Percentiles rank a stretch among this genome's conserved stretches.
Evolutionary conservation across 2,797 vertebrate species (phyloP).

Genomic region (Acridotheres tristis): DNA sequence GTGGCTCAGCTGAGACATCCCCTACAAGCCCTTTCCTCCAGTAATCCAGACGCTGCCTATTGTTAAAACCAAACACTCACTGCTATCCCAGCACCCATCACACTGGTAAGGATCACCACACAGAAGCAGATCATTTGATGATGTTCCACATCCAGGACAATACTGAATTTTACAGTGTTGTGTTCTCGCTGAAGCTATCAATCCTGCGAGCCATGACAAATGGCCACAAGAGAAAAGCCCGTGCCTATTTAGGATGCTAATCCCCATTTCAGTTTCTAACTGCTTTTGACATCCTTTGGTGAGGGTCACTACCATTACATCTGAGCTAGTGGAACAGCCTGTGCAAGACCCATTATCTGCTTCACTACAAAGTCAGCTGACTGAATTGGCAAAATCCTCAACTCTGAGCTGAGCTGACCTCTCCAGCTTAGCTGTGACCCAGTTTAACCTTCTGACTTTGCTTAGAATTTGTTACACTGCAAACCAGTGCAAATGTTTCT

Average conservation of each 20-base stretch:
- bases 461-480: not conserved
- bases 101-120: not conserved
- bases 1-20: not conserved
- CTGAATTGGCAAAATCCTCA: constrained; percentile 1
- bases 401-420: not conserved
- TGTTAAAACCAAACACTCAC: not conserved
- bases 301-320: constrained; percentile 17
- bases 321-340: not conserved
- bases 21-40: not conserved
- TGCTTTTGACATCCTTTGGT: constrained; percentile 7
- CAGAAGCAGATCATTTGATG: not conserved
- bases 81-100: not conserved
- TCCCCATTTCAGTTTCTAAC: constrained; percentile 26
- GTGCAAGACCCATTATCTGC: not conserved
- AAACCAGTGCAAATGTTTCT: not conserved
- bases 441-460: constrained; percentile 16
- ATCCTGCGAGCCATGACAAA: not conserved
- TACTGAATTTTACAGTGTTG: not conserved
- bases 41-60: not conserved
- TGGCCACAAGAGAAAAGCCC: not conserved
- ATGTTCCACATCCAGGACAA: not conserved
- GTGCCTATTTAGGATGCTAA: constrained; percentile 21
- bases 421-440: constrained; percentile 7
- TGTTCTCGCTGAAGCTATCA: not conserved
- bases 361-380: not conserved